These are phyloP conservation scores for Eurytoma californica DNA, from an alignment of 2,888 invertebrate genomes.

Conservation along the genomic window DNA sequence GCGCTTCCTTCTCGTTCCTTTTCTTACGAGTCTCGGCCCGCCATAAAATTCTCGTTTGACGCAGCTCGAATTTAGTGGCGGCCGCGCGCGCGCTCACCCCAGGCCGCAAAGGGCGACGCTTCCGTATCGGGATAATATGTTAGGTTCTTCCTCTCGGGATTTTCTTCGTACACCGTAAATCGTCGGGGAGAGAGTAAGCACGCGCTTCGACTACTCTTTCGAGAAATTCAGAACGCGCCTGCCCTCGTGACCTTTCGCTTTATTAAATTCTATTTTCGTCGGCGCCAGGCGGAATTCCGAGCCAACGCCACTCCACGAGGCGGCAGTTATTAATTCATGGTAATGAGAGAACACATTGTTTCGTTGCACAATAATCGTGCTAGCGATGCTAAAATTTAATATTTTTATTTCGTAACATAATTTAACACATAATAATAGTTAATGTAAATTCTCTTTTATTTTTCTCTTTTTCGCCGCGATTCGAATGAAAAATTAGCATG, in stretches of 20 bases:
- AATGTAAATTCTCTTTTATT: not conserved
- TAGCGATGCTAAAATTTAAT: not conserved
- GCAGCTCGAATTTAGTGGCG: slow-evolving; percentile 38
- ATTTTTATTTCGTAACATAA: not conserved
- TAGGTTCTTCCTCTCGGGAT: too few species aligned
- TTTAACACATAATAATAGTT: not conserved
- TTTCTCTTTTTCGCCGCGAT: not conserved
- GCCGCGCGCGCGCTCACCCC: not conserved
- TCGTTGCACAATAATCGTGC: too few species aligned
- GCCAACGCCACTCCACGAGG: too few species aligned
- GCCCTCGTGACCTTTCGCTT: not conserved
- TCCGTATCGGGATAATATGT: too few species aligned
- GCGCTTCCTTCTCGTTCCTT: slow-evolving; percentile 1
- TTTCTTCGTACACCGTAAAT: not conserved
- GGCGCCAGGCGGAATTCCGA: not conserved
- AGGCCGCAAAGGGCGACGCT: too few species aligned
- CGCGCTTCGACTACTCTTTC: not conserved
- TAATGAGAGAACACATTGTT: too few species aligned
- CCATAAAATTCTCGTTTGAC: slow-evolving; percentile 49
- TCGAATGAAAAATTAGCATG: slow-evolving; percentile 31
- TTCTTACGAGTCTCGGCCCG: slow-evolving; percentile 6
- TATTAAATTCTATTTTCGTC: not conserved
- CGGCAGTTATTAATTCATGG: too few species aligned
- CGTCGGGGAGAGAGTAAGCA: not conserved
- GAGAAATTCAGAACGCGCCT: not conserved